A percentile compares a stretch with the other conserved stretches of the same genome.
These are phyloP conservation scores for Eufriesea mexicana DNA, from an alignment of 1,140 invertebrate genomes.

Conservation along the genomic window DNA sequence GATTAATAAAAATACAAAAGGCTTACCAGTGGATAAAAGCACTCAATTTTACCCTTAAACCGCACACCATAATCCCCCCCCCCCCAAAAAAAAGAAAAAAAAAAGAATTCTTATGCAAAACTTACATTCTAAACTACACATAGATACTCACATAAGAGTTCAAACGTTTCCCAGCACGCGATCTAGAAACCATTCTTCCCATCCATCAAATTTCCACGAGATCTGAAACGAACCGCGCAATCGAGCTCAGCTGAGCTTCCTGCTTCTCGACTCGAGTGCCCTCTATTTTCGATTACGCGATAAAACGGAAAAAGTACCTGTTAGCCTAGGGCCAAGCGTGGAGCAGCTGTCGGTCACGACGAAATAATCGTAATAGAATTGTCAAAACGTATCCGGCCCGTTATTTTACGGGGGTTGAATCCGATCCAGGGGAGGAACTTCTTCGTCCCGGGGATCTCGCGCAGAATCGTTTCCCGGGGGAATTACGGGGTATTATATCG, in stretches of 20 bases:
- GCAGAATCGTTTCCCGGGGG: slow-evolving; percentile 78
- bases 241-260: not conserved
- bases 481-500: slow-evolving; percentile 79
- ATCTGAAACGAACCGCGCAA: too few relatives aligned
- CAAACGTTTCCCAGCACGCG: too few relatives aligned
- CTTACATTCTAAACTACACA: too few relatives aligned
- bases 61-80: too few relatives aligned
- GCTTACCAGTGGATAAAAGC: too few relatives aligned
- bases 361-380: slow-evolving; percentile 82
- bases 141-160: too few relatives aligned
- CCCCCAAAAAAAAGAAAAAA: too few relatives aligned
- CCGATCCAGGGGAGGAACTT: slow-evolving; percentile 69
- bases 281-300: slow-evolving; percentile 45
- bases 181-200: not conserved
- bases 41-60: too few relatives aligned
- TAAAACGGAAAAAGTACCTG: slow-evolving; percentile 36
- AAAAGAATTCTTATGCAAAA: too few relatives aligned
- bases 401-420: slow-evolving; percentile 80
- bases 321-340: slow-evolving; percentile 42
- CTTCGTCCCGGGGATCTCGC: slow-evolving; percentile 75
- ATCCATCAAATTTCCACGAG: not conserved
- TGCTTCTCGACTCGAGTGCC: not conserved
- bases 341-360: slow-evolving; percentile 75
- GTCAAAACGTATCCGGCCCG: slow-evolving; percentile 80
- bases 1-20: too few relatives aligned